A percentile compares a stretch with the other conserved stretches of the same genome.
Evolutionary conservation across 1,140 invertebrate genomes (phyloP).

Genomic region (Cardiocondyla obscurior): DNA sequence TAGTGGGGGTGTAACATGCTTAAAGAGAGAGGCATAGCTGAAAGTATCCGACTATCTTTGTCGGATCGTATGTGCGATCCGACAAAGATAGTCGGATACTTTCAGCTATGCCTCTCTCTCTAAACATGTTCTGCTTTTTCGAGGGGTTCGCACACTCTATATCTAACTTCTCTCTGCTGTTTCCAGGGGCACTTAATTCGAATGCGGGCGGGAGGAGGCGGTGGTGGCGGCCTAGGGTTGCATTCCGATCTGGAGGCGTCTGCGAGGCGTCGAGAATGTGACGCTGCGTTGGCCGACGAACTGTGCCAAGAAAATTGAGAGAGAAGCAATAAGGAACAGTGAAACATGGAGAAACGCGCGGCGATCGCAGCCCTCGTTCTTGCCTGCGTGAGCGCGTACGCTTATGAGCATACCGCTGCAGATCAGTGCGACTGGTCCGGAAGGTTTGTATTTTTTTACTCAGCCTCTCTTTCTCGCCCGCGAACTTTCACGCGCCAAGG

Average conservation of each 20-base stretch:
- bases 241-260: not conserved
- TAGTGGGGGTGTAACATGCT: no score
- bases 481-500: not conserved
- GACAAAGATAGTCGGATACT: no score
- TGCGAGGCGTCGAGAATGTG: conserved; percentile 35
- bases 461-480: not conserved
- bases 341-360: not conserved
- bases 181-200: conserved; percentile 12
- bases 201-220: not conserved
- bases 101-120: no score
- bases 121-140: no score
- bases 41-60: no score
- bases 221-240: not conserved
- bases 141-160: no score
- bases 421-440: conserved; percentile 83
- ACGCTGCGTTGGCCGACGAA: not conserved
- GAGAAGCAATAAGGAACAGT: not conserved
- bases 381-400: conserved; percentile 61
- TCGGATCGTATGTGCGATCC: no score
- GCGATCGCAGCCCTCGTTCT: conserved; percentile 63
- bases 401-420: conserved; percentile 73
- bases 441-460: conserved; percentile 76
- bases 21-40: no score
- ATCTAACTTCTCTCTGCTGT: no score
- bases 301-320: not conserved